Conservation (phyloP, 2,797 vertebrate genomes). For the Benthosema pterotum region DNA sequence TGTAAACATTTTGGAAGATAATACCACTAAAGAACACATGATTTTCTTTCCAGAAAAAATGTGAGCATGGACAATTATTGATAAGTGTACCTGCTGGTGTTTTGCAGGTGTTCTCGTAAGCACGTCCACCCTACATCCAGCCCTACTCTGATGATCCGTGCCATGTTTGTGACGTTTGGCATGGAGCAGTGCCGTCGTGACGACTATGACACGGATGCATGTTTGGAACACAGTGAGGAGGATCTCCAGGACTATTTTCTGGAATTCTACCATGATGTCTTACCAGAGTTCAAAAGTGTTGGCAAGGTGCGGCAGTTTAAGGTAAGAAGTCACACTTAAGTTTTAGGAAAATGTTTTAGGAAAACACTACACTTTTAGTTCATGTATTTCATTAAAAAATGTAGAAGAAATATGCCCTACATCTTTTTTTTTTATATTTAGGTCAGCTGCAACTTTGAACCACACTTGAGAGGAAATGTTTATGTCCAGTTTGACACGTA, state of each 20-base stretch:
- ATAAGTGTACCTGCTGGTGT: not conserved
- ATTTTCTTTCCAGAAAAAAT: no score
- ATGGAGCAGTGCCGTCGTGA: constrained; percentile 94
- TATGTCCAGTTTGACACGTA: constrained; percentile 97
- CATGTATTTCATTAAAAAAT: no score
- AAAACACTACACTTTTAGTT: no score
- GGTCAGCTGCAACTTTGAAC: constrained; percentile 98
- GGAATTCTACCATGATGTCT: constrained; percentile 94
- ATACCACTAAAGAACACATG: no score
- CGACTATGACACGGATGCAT: constrained; percentile 93
- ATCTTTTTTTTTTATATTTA: constrained; percentile 50
- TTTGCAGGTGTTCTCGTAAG: constrained; percentile 91
- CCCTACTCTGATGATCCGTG: constrained; percentile 88
- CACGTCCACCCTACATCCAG: constrained; percentile 87
- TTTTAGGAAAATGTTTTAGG: no score
- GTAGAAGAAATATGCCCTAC: no score
- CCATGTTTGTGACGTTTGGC: constrained; percentile 94
- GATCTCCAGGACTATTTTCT: constrained; percentile 93
- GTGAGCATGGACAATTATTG: no score
- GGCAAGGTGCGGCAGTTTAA: constrained; percentile 97
- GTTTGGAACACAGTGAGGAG: constrained; percentile 94
- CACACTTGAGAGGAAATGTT: constrained; percentile 95
- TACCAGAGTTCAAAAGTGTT: constrained; percentile 91
- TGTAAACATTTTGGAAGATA: no score
- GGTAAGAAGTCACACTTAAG: constrained; percentile 69